Evolutionary conservation across 2,888 invertebrate genomes (phyloP), one percentile per base, ranked within the genome.

Genomic region (Dicycla oo): DNA sequence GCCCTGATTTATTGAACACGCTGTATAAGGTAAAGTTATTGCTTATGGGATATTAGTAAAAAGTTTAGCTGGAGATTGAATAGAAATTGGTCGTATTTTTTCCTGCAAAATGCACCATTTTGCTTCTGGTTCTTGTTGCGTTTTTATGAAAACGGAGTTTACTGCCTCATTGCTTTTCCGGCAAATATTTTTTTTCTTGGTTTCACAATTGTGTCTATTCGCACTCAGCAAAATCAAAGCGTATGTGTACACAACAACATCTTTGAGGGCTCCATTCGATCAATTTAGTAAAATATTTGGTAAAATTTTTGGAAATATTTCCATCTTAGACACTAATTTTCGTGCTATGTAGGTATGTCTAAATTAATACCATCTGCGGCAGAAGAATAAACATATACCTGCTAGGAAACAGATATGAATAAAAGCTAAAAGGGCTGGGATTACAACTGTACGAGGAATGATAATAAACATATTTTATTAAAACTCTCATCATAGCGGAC

Each of bases 11-110:
- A 81, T 81, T 71, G 82, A 79, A 65, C 71, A 75, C 40, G 56
- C 80, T 71, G 64, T 79, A 75, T 79, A 82, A 58, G 81, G 81
- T 70, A 65, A 81, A 79, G 71, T 81, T 81, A 82, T 82, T 79
- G 80, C 82, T 57, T 78, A 71, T 56, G 63, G 79, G 49, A 58
- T 81, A 80, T 80, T 81, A 82, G 71, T 79, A 81, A 81, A 82
- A 81, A 80, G 62, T 78, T 65, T 53, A 61, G 23, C 60, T 77
- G 47, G 34, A 23, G 53, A 34, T 34, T 78, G 70, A 78, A 80
- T 78, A 74, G 61, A 65, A 57, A 74, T 69, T 67, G 49, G 53
- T 30, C 38, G 40, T 18, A 40, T 34, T 54, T 66, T 69, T 73
- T 64, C 51, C 51, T 53, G 13, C 54, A 34, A 45, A 53, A 53